phyloP scores from a whole-genome alignment of 2,113 vertebrate genomes.

The Eubucco bourcierii region DNA sequence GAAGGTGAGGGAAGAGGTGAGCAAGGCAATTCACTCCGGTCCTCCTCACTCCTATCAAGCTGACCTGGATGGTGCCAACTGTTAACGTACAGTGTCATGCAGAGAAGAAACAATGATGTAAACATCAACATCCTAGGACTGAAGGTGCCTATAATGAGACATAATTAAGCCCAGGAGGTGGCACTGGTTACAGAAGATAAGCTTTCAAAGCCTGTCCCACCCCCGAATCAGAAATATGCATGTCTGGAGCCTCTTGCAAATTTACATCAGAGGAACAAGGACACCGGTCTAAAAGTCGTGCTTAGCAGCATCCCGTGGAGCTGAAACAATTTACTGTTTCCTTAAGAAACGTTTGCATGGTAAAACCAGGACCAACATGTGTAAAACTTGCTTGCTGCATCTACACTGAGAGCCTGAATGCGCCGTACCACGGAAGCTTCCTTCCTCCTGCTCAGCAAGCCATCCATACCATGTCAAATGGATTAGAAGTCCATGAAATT shows the following conservation, averaged over 20 bases:
- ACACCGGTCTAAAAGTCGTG: neutral
- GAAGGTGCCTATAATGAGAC: neutral
- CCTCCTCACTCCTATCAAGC: rapidly evolving
- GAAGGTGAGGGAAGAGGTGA: neutral
- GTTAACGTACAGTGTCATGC: neutral
- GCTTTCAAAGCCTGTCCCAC: neutral
- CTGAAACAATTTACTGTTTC: neutral
- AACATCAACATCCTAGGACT: neutral
- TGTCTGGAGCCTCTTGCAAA: neutral
- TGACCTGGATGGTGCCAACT: neutral
- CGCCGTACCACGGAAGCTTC: rapidly evolving
- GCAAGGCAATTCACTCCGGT: neutral
- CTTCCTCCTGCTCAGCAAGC: neutral
- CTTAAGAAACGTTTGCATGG: neutral
- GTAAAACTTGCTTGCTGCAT: neutral
- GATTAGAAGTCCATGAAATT: neutral
- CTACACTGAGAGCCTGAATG: rapidly evolving
- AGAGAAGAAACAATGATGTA: neutral
- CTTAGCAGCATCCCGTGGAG: neutral
- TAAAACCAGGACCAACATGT: neutral
- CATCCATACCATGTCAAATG: rapidly evolving
- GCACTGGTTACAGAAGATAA: slow-evolving; percentile 10
- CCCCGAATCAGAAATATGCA: neutral
- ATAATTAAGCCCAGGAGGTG: neutral
- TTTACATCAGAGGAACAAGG: neutral